Conservation (phyloP, 1,140 invertebrate genomes). For the Achatina immaculata region DNA sequence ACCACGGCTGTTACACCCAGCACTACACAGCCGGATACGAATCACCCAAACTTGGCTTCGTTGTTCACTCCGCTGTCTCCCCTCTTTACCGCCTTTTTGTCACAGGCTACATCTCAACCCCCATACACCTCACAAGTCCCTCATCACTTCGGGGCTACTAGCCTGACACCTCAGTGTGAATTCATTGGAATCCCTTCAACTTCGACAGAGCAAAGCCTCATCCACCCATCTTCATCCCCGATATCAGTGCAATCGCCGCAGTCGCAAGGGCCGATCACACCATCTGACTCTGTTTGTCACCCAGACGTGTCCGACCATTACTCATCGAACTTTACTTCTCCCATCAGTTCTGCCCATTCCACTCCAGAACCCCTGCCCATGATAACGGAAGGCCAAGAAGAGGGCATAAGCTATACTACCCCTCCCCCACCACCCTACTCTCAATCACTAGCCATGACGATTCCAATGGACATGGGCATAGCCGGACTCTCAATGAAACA, state of each 20-base stretch:
- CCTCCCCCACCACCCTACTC: constrained; percentile 64
- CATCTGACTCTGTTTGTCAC: constrained; percentile 42
- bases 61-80: constrained; percentile 63
- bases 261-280: constrained; percentile 48
- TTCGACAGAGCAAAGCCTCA: constrained; percentile 6
- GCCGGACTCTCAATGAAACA: constrained; percentile 64
- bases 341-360: constrained; percentile 59
- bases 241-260: constrained; percentile 49
- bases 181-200: constrained; percentile 24
- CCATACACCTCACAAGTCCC: background rate
- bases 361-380: constrained; percentile 57
- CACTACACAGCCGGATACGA: constrained; percentile 49
- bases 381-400: constrained; percentile 41
- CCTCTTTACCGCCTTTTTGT: constrained; percentile 60
- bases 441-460: constrained; percentile 46
- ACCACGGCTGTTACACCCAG: constrained; percentile 60
- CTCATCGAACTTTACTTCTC: constrained; percentile 60
- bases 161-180: constrained; percentile 8
- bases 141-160: background rate
- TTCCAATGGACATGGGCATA: constrained; percentile 50
- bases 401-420: constrained; percentile 46
- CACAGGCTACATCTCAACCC: constrained; percentile 38
- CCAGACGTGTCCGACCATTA: constrained; percentile 56
- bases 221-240: constrained; percentile 44
- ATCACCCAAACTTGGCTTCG: constrained; percentile 46